Conservation (phyloP, 2,888 invertebrate genomes). For the Drosophila imparisetae region DNA sequence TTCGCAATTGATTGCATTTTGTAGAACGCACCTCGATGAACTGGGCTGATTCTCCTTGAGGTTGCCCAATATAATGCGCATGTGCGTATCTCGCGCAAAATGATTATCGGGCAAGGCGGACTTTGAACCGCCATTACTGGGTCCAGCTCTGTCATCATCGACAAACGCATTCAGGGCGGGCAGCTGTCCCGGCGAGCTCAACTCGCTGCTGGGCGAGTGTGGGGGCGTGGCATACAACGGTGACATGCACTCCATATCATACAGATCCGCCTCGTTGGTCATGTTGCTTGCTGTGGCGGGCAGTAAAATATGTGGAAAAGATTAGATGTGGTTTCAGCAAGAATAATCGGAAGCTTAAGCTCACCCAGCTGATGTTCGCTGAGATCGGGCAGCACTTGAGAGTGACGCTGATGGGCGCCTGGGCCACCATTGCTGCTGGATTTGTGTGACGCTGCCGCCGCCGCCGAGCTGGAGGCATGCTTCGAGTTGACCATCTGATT, state of each 20-base stretch:
- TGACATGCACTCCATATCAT: slow-evolving; percentile 85
- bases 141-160: slow-evolving; percentile 82
- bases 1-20: neutral
- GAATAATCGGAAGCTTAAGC: slow-evolving; percentile 5
- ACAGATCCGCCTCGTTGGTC: slow-evolving; percentile 84
- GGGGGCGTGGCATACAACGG: slow-evolving; percentile 94
- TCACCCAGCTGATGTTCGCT: slow-evolving; percentile 84
- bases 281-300: slow-evolving; percentile 61
- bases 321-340: neutral
- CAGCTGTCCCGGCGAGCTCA: slow-evolving; percentile 86
- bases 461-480: slow-evolving; percentile 70
- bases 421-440: slow-evolving; percentile 68
- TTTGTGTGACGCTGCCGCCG: slow-evolving; percentile 50
- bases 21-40: slow-evolving; percentile 80
- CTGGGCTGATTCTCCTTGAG: slow-evolving; percentile 84
- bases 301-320: neutral
- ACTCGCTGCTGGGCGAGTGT: slow-evolving; percentile 89
- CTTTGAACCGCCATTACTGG: slow-evolving; percentile 69
- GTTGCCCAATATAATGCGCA: slow-evolving; percentile 93
- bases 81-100: slow-evolving; percentile 95
- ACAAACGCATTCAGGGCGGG: slow-evolving; percentile 84
- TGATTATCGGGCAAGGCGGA: slow-evolving; percentile 89
- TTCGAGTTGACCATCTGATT: slow-evolving; percentile 83
- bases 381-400: slow-evolving; percentile 84
- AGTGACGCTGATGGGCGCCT: slow-evolving; percentile 81